phyloP scores from a whole-genome alignment of 2,113 vertebrate species.

The Vimba vimba region DNA sequence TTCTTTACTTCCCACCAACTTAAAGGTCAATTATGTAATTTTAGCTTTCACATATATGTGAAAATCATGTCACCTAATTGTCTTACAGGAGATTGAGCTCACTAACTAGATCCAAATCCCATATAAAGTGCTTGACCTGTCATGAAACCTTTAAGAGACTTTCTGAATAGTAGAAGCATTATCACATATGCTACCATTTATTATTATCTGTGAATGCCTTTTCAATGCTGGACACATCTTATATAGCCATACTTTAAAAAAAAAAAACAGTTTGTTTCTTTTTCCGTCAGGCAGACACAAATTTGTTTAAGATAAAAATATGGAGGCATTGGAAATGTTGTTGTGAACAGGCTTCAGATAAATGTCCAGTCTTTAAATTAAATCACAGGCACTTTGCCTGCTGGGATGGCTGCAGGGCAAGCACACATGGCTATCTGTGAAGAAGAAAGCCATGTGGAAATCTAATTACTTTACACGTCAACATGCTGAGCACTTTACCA shows the following conservation, averaged over 20 bases:
- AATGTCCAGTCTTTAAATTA: slow-evolving; percentile 33
- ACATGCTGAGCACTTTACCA: slow-evolving; percentile 28
- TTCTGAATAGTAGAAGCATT: background rate
- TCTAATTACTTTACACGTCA: slow-evolving; percentile 53
- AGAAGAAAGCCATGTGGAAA: slow-evolving; percentile 46
- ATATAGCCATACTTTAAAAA: background rate
- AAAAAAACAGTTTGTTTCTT: background rate
- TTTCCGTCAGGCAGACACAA: background rate
- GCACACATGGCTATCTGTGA: slow-evolving; percentile 34
- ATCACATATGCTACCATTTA: background rate
- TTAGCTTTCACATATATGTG: background rate
- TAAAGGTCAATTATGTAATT: slow-evolving; percentile 2
- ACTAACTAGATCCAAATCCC: background rate
- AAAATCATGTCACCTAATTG: background rate
- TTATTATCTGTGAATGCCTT: background rate
- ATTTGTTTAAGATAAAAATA: slow-evolving; percentile 30
- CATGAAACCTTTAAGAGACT: background rate
- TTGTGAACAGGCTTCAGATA: slow-evolving; percentile 25
- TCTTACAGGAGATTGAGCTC: background rate
- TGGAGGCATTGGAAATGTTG: background rate
- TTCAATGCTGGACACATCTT: background rate
- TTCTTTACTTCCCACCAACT: background rate
- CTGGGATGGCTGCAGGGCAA: slow-evolving; percentile 6
- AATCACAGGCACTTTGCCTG: slow-evolving; percentile 45
- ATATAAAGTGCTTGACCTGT: background rate